Base-by-base conservation (phyloP, 2,797 vertebrate genomes). In the Eupleurogrammus muticus region DNA sequence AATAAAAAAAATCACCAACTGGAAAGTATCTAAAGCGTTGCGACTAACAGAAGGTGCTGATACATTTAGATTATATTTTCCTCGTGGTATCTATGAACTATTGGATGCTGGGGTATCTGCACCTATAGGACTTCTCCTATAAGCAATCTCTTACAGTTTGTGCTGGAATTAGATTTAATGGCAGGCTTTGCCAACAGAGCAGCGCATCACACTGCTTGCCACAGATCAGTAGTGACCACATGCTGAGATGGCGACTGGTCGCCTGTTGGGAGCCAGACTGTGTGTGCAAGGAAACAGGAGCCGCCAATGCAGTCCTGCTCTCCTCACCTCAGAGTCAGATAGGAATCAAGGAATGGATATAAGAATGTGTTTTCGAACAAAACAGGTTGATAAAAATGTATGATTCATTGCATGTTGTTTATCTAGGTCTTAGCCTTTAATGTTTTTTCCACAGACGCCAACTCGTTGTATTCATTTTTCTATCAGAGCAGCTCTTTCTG, bases 221-320 rank as follows among this genome's bases (percentile, higher is more conserved):
- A n/a, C 4, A 49, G 55, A 40, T 54, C 56, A 49, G 23, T 60
- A 56, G 50, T n/a, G 10, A 35, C 51, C 38, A 20, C 54, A 24
- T 49, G 60, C 60, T 70, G 58, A 46, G 46, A 56, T 3, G 14
- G 52, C 14, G 19, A 44, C 59, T 48, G 21, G 28, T 69, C 38
- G 52, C 35, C 63, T 64, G 59, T 50, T 64, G 56, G 57, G 48
- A 71, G 58, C 24, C 63, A 46, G 42, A 63, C 58, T 75, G 58
- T 62, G 32, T 17, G 40, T 2, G 9, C n/a, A n/a, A 48, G 65
- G 19, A 63, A 34, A 24, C 13, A 35, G 9, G 6, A 44, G 19
- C 40, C 6, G 16, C 12, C 34, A 34, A 52, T 52, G 51, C 38
- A 52, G 38, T 5, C 13, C n/a, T 13, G 47, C 44, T 53, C 9